phyloP scores from a whole-genome alignment of 2,797 vertebrate species.

The Echiichthys vipera region DNA sequence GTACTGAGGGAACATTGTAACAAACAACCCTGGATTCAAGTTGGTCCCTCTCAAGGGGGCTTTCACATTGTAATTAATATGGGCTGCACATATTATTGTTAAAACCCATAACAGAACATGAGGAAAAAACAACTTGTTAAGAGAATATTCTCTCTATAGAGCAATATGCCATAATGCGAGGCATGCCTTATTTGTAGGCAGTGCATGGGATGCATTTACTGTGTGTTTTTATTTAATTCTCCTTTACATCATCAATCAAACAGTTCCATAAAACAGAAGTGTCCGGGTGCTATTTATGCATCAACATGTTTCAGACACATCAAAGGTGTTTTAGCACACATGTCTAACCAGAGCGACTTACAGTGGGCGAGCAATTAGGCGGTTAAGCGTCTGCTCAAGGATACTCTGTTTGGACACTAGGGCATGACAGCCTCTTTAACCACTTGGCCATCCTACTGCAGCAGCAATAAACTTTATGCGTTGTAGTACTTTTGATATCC shows the following conservation, averaged over 20 bases:
- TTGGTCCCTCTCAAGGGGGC: constrained; percentile 44
- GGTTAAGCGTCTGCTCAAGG: constrained; percentile 51
- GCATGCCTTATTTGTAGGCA: constrained; percentile 38
- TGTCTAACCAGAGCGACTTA: constrained; percentile 1
- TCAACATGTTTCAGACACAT: constrained; percentile 17
- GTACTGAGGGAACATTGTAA: constrained; percentile 41
- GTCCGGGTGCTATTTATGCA: constrained; percentile 27
- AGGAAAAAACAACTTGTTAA: constrained; percentile 10
- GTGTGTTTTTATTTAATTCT: constrained; percentile 46
- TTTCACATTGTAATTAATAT: constrained; percentile 68
- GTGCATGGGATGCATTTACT: constrained; percentile 11
- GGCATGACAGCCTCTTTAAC: constrained; percentile 14
- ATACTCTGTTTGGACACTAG: constrained; percentile 19
- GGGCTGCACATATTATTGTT: constrained; percentile 47
- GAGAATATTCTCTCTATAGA: constrained; percentile 29
- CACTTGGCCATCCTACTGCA: neutral
- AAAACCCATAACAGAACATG: constrained; percentile 19
- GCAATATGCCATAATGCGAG: constrained; percentile 25
- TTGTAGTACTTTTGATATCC: constrained; percentile 53
- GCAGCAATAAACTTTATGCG: constrained; percentile 16
- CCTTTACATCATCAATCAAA: constrained; percentile 48
- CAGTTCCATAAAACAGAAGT: constrained; percentile 28
- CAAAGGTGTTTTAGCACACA: neutral
- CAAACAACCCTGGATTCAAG: constrained; percentile 53
- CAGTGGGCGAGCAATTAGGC: neutral